A percentile compares a stretch with the other conserved stretches of the same genome.
Conservation (phyloP, 64 coral and sea anemone species). For the Pocillopora verrucosa region DNA sequence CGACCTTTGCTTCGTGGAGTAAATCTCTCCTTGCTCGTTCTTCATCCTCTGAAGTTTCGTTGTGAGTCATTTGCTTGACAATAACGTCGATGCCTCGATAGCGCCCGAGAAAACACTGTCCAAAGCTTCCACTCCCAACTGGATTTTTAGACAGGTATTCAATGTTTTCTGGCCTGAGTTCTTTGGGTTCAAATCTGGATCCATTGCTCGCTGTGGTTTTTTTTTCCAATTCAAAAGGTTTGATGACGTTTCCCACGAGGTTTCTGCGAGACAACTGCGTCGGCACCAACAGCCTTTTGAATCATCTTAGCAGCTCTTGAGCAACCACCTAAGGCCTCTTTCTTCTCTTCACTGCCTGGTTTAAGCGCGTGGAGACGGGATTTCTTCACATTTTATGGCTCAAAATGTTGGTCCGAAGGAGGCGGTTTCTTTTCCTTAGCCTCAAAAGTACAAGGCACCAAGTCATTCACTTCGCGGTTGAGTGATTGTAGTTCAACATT, state of each 20-base stretch:
- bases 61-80: slow-evolving; percentile 29
- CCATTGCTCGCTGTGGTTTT: neutral
- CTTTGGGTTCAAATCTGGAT: neutral
- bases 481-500: neutral
- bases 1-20: slow-evolving; percentile 31
- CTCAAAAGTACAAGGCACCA: neutral
- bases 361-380: neutral
- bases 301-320: neutral
- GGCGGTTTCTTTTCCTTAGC: neutral
- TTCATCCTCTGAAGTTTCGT: slow-evolving; percentile 21
- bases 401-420: neutral
- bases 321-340: neutral
- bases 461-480: neutral
- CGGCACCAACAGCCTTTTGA: neutral
- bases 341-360: neutral
- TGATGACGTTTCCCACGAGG: neutral
- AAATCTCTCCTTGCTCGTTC: slow-evolving; percentile 16
- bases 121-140: slow-evolving; percentile 38
- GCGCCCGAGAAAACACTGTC: slow-evolving; percentile 8
- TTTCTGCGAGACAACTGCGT: neutral
- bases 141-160: neutral
- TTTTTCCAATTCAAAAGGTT: neutral
- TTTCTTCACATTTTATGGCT: neutral
- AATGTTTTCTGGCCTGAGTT: neutral
- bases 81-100: slow-evolving; percentile 32